phyloP scores from a whole-genome alignment of 2,888 invertebrate species.

The Amphipoea oculea region DNA sequence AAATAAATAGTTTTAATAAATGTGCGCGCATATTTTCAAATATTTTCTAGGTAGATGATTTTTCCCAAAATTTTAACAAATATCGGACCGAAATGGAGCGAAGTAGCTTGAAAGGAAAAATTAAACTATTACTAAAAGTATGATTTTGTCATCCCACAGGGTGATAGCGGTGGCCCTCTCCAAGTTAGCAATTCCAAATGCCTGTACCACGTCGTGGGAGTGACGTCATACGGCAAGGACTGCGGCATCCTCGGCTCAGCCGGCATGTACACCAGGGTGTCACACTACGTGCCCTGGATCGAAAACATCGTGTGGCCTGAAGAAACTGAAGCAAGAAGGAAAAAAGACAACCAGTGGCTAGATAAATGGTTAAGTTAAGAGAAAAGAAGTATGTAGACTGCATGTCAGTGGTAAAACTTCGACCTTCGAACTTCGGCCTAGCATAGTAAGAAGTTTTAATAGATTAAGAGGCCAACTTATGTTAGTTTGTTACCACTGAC shows the following conservation, averaged over 20 bases:
- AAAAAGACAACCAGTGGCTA: conserved; percentile 4
- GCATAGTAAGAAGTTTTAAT: not conserved
- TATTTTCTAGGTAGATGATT: no score
- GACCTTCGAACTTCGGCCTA: not conserved
- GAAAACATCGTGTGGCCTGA: conserved; percentile 90
- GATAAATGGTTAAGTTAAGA: conserved; percentile 15
- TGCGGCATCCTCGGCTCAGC: conserved; percentile 77
- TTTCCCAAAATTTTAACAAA: not conserved
- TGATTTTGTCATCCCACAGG: conserved; percentile 30
- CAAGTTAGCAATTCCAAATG: conserved; percentile 75
- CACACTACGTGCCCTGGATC: conserved; percentile 90
- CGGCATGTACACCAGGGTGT: conserved; percentile 89
- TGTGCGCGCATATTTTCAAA: not conserved
- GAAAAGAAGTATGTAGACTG: not conserved
- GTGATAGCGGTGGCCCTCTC: conserved; percentile 68
- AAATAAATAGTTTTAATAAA: not conserved
- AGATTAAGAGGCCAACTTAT: not conserved
- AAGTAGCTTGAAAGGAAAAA: not conserved
- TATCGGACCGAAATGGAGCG: not conserved
- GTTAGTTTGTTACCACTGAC: not conserved
- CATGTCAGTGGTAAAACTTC: not conserved
- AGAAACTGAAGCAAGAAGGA: conserved; percentile 7
- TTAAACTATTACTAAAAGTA: not conserved
- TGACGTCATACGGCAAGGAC: conserved; percentile 86
- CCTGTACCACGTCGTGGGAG: conserved; percentile 86